Percentiles rank a stretch among this genome's conserved stretches.
Evolutionary conservation across 2,797 vertebrate species (phyloP).

Genomic region (Scolopax rusticola): DNA sequence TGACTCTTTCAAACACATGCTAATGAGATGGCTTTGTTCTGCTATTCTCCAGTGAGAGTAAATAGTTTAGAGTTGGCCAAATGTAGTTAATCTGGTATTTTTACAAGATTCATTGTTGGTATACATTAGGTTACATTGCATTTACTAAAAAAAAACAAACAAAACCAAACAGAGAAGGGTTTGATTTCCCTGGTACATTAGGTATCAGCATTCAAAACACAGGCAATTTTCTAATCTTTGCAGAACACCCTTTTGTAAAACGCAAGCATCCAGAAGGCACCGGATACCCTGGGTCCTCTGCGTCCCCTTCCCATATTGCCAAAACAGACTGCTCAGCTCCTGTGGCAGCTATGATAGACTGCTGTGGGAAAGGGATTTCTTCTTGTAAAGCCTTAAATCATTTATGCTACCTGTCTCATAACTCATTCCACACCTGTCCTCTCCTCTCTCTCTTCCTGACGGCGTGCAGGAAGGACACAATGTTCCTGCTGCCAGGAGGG

Average conservation of each 20-base stretch:
- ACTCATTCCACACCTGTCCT: not conserved
- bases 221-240: constrained; percentile 19
- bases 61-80: constrained; percentile 39
- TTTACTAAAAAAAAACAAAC: not conserved
- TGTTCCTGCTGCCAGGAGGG: not conserved
- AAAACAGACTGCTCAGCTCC: not conserved
- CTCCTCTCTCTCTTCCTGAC: not conserved
- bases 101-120: not conserved
- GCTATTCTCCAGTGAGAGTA: not conserved
- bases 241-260: constrained; percentile 18
- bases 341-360: not conserved
- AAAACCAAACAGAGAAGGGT: not conserved
- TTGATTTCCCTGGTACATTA: not conserved
- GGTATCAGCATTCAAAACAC: not conserved
- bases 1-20: constrained; percentile 60
- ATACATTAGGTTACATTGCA: not conserved
- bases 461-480: not conserved
- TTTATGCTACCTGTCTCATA: not conserved
- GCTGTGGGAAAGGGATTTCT: constrained; percentile 5
- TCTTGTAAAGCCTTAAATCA: not conserved
- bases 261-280: not conserved
- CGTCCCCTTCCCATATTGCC: not conserved
- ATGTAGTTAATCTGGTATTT: constrained; percentile 39
- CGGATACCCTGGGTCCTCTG: not conserved
- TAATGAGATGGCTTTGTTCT: constrained; percentile 59